Evolutionary conservation across 2,888 invertebrate species (phyloP), one percentile per base, ranked within the genome.

Genomic region (Lycia hirtaria): DNA sequence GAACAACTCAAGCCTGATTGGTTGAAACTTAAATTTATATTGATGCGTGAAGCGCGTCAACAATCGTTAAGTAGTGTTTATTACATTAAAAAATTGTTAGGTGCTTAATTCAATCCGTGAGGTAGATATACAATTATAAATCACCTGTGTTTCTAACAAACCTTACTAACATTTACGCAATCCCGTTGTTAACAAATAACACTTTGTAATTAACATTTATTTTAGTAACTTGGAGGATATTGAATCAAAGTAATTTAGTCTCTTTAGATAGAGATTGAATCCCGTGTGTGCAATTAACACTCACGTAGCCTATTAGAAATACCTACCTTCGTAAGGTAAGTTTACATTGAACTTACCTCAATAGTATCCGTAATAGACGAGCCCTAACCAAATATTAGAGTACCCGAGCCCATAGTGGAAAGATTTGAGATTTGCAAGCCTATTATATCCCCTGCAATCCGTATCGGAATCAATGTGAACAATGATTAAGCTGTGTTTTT

Each of bases 401-500:
- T 14, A 22, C 35, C 30, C 51, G 51, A 32, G 30, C 14, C 22
- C 47, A 56, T 52, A 56, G 35, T 0, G 51, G 53, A 17, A 22
- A 9, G 14, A 41, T 17, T 41, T 26, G 17, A 41, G 53, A 37
- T 54, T 50, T 38, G 48, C 37, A 44, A 60, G 22, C 49, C 60
- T 15, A 24, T 12, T 52, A 59, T 52, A 56, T 35, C 62, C 60
- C 51, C 32, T 10, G 69, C 76, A 75, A 77, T 74, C 78, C 75
- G 48, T 53, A 70, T 67, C 53, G 40, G 28, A 44, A 63, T 63
- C 47, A 40, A 59, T 50, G 47, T 60, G 65, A 58, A 75, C 71
- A 63, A 78, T 78, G 84, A 77, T 88, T 85, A 87, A 88, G 86
- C 83, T 69, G 67, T 61, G 58, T 62, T 80, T n/a, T n/a, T n/a